phyloP scores from a whole-genome alignment of 1,140 invertebrate species.

The Anastrepha obliqua region DNA sequence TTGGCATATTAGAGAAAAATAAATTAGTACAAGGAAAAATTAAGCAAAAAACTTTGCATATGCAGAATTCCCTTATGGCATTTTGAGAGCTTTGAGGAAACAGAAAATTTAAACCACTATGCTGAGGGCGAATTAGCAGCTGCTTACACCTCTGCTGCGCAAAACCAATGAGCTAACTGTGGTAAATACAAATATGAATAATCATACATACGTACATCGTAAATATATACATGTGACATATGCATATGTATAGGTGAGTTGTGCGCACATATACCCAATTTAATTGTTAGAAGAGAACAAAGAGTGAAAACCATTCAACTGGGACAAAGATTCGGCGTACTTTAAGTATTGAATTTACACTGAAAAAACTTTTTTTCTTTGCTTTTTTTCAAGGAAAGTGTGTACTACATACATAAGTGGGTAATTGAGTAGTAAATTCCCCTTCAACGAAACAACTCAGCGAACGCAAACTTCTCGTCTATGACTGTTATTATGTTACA shows the following conservation, averaged over 20 bases:
- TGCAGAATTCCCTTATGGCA: not conserved
- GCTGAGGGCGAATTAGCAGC: not conserved
- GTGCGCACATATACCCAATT: not conserved
- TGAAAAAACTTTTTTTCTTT: no score
- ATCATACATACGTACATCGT: not conserved
- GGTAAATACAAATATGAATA: not conserved
- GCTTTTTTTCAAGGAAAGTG: no score
- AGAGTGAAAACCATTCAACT: not conserved
- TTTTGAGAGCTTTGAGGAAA: not conserved
- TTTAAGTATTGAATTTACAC: no score
- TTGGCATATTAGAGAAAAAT: not conserved
- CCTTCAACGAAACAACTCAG: no score
- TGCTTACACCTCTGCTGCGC: not conserved
- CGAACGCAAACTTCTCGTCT: no score
- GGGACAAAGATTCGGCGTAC: not conserved
- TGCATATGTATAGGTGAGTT: no score
- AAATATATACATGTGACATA: not conserved
- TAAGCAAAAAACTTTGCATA: not conserved
- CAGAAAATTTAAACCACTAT: not conserved
- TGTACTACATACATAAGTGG: no score
- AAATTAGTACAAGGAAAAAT: slow-evolving; percentile 8
- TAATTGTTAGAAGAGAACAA: not conserved
- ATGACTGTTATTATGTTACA: no score
- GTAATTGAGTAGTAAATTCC: no score
- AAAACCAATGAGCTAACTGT: not conserved